phyloP scores from a whole-genome alignment of 2,113 vertebrate genomes.

The Sula dactylatra region DNA sequence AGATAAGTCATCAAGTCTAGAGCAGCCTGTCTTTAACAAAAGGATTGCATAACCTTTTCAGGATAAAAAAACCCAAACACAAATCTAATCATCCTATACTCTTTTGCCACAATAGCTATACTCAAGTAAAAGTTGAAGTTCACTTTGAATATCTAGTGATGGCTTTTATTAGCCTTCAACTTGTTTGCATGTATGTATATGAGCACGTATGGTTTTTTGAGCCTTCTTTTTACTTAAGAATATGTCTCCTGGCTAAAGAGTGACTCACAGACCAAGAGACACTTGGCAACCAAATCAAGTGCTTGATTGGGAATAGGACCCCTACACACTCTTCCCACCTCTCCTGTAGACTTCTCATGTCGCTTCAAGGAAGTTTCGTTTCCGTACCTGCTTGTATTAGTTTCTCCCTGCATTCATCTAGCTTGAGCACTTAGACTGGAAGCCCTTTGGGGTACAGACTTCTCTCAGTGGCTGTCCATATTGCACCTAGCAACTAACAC shows the following conservation, averaged over 20 bases:
- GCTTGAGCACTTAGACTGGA: neutral
- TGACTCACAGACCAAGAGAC: neutral
- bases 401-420: neutral
- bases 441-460: neutral
- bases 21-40: neutral
- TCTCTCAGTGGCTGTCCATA: neutral
- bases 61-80: neutral
- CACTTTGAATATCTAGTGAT: neutral
- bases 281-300: neutral
- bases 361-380: neutral
- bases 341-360: neutral
- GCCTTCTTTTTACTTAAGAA: neutral
- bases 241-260: neutral
- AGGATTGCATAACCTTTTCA: neutral
- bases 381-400: neutral
- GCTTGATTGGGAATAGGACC: neutral
- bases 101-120: neutral
- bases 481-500: neutral
- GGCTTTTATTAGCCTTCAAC: neutral
- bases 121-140: neutral
- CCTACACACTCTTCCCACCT: neutral
- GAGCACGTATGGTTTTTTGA: fast-evolving
- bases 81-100: neutral
- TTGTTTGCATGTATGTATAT: neutral
- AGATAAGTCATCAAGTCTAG: neutral